Conservation (phyloP, 1,140 invertebrate genomes). For the Drosophila triauraria region DNA sequence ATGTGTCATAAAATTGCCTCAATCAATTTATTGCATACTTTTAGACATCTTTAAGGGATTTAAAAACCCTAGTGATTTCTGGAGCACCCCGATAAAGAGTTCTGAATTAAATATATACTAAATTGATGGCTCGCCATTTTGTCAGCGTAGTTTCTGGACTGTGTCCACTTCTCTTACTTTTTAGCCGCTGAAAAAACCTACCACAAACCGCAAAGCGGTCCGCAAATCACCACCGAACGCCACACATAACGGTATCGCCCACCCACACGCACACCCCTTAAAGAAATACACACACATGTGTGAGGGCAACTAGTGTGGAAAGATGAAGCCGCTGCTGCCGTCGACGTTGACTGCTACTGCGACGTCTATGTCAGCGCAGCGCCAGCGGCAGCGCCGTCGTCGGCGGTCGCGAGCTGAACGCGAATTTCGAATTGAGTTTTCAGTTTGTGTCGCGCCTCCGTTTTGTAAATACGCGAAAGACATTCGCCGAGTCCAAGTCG, state of each 20-base stretch:
- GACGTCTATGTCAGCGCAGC: slow-evolving; percentile 1
- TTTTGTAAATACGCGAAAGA: slow-evolving; percentile 82
- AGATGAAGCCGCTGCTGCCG: slow-evolving; percentile 37
- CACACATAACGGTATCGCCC: slow-evolving; percentile 40
- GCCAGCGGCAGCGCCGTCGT: neutral
- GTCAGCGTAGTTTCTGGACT: neutral
- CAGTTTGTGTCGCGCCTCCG: slow-evolving; percentile 83
- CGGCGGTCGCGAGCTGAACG: slow-evolving; percentile 59
- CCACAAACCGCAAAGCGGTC: slow-evolving; percentile 42
- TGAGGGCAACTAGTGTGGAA: slow-evolving; percentile 31
- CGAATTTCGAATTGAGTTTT: slow-evolving; percentile 79
- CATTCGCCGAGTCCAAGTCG: slow-evolving; percentile 50
- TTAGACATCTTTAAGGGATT: too few relatives aligned
- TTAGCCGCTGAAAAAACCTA: slow-evolving; percentile 32
- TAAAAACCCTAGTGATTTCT: too few relatives aligned
- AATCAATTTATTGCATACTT: too few relatives aligned
- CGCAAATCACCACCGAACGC: slow-evolving; percentile 21
- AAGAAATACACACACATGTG: slow-evolving; percentile 21
- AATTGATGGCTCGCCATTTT: neutral
- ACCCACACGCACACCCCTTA: slow-evolving; percentile 10
- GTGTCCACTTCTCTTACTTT: slow-evolving; percentile 1
- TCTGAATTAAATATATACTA: neutral
- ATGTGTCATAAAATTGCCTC: too few relatives aligned
- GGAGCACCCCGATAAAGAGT: too few relatives aligned
- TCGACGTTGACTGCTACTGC: neutral